A percentile compares a stretch with the other conserved stretches of the same genome.
Evolutionary conservation across 1,140 invertebrate species (phyloP).

Genomic region (Tetramorium alpestre): DNA sequence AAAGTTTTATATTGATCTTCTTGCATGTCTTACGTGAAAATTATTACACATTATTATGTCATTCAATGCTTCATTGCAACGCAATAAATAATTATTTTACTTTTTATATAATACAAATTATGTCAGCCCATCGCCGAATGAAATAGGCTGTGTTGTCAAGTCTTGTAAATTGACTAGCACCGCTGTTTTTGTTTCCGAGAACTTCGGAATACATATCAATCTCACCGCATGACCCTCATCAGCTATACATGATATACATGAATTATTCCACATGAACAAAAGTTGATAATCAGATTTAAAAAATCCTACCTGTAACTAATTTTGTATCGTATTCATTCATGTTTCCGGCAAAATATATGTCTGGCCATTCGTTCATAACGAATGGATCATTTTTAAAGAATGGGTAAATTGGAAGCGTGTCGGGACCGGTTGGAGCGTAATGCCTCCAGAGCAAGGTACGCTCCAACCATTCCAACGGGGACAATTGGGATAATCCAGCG

Average conservation of each 20-base stretch:
- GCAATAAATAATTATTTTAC: constrained; percentile 13
- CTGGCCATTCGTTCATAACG: constrained; percentile 93
- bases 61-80: neutral
- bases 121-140: constrained; percentile 83
- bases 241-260: constrained; percentile 82
- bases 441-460: constrained; percentile 95
- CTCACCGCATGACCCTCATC: constrained; percentile 87
- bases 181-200: constrained; percentile 87
- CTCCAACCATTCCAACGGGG: constrained; percentile 87
- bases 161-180: constrained; percentile 89
- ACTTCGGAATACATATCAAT: constrained; percentile 90
- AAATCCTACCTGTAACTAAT: constrained; percentile 87
- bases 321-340: constrained; percentile 91
- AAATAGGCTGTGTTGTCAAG: constrained; percentile 88
- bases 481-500: constrained; percentile 70
- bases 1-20: neutral
- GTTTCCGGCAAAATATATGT: constrained; percentile 96
- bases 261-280: constrained; percentile 29
- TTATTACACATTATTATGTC: neutral
- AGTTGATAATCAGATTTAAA: neutral
- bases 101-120: constrained; percentile 46
- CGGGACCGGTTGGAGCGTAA: constrained; percentile 96
- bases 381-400: constrained; percentile 95
- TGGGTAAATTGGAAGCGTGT: constrained; percentile 95
- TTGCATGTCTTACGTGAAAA: neutral